A percentile compares a stretch with the other conserved stretches of the same genome.
phyloP scores from a whole-genome alignment of 1,140 invertebrate species.

The Rhynchophorus ferrugineus region DNA sequence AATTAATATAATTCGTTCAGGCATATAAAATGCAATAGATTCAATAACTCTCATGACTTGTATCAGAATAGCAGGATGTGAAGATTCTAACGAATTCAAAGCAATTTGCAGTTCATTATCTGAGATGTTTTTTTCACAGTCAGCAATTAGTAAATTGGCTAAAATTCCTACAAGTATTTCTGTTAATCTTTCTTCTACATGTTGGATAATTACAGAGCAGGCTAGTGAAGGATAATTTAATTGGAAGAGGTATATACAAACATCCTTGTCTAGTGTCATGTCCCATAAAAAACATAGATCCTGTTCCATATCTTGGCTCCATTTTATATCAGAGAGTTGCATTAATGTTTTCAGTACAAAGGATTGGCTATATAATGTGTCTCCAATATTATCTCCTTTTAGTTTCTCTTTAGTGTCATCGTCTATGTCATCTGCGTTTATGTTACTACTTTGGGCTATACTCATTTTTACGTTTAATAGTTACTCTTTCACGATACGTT shows the following conservation, averaged over 20 bases:
- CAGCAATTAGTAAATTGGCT: constrained; percentile 60
- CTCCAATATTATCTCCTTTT: constrained; percentile 64
- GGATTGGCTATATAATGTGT: constrained; percentile 65
- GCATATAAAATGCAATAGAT: constrained; percentile 36
- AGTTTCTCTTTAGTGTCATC: constrained; percentile 46
- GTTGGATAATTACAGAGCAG: constrained; percentile 41
- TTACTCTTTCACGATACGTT: too few relatives aligned
- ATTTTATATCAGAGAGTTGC: constrained; percentile 44
- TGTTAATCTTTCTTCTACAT: constrained; percentile 48
- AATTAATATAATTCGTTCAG: constrained; percentile 41
- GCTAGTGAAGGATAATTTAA: constrained; percentile 55
- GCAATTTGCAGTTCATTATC: constrained; percentile 38
- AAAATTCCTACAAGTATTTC: constrained; percentile 68
- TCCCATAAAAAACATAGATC: constrained; percentile 71
- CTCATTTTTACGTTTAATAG: too few relatives aligned
- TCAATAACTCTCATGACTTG: constrained; percentile 60
- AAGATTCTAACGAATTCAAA: constrained; percentile 48
- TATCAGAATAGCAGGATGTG: constrained; percentile 55
- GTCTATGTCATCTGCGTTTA: constrained; percentile 37
- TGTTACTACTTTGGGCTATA: constrained; percentile 27
- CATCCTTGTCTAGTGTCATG: constrained; percentile 64
- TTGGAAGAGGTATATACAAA: constrained; percentile 57
- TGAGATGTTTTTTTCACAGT: constrained; percentile 35
- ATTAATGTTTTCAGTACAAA: constrained; percentile 63
- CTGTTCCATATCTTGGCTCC: constrained; percentile 51